Evolutionary conservation across 2,113 vertebrate species (phyloP), one percentile per base, ranked within the genome.

Genomic region (Puffinus mauretanicus): DNA sequence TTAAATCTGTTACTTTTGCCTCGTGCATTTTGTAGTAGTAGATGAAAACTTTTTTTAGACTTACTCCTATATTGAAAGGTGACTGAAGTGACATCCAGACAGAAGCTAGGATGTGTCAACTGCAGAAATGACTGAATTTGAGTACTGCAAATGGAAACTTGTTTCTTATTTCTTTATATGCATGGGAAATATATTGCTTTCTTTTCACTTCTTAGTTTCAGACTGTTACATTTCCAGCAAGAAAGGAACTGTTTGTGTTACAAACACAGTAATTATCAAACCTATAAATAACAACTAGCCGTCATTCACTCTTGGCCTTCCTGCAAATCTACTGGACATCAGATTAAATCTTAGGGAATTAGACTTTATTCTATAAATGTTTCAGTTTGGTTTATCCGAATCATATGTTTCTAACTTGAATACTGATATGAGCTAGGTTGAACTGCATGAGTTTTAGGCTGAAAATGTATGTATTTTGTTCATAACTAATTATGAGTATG

Each of bases 251-350:
- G 60, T 88, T 93, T 73, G 71, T 90, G 85, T 83, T 86, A 57
- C 82, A 91, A 91, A 80, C 57, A 90, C 44, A 72, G 29, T 86
- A 92, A 96, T 96, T 97, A 92, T 21, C 76, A 93, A 90, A 72
- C 17, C 76, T 83, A 58, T 73, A 90, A 94, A 92, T 89, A 91
- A 93, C 72, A 90, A 42, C 42, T 8, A 55, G 55, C 75, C 70
- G 27, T 58, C 79, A 15, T 47, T 87, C 83, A 52, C 69, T 81
- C 75, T 52, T 81, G 44, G 67, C 26, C 29, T 73, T 91, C 30
- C 27, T 83, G 82, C 60, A 89, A 60, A 55, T 76, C 75, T 79
- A 27, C 38, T 51, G 22, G 42, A 58, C 24, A 55, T 67, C 55
- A 69, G 83, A 79, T 51, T 71, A 78, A 83, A 92, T 86, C 55